Evolutionary conservation across 2,113 vertebrate species (phyloP), one percentile per base, ranked within the genome.

Genomic region (Alethe diademata): DNA sequence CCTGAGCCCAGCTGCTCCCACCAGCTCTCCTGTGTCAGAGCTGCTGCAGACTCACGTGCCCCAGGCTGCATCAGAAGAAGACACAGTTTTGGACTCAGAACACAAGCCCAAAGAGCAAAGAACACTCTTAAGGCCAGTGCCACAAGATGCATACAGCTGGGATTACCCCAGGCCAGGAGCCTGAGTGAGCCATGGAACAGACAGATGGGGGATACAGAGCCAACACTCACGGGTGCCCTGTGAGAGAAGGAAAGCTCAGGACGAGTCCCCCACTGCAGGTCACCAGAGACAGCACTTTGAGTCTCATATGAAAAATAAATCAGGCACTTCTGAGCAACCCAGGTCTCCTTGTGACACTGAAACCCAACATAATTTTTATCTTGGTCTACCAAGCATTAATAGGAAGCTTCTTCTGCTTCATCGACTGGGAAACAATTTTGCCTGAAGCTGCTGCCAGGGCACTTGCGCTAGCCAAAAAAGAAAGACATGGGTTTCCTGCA

Each of bases 191-290:
- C 0, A 14, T 8, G 43, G 40, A 75, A 19, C 29, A 78, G 45
- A 29, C 18, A 11, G 58, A 66, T 0, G 0, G 9, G 6, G 43
- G 3, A 6, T 25, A 43, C 33, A 75, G 22, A 70, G 54, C 9
- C 43, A 57, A 19, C 2, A 2, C 3, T 58, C 11, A 12, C 0
- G 0, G 36, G 8, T 23, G 45, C 26, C 20, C 40, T 29, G 61
- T 25, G 31, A 35, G 18, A 75, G 51, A 54, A 69, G 20, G 4
- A n/a, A 73, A 1, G 1, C 18, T 60, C 40, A 28, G 13, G 22
- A 38, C 0, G 1, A 20, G 24, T 33, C 13, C 13, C 10, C n/a
- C 26, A 16, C 38, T 58, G 50, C 54, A 43, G 23, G 16, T 9
- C 7, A 74, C 29, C 33, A 54, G 47, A 66, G 29, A 40, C 9